phyloP scores from a whole-genome alignment of 2,888 invertebrate species.

The Drosophila neoperkinsi region DNA sequence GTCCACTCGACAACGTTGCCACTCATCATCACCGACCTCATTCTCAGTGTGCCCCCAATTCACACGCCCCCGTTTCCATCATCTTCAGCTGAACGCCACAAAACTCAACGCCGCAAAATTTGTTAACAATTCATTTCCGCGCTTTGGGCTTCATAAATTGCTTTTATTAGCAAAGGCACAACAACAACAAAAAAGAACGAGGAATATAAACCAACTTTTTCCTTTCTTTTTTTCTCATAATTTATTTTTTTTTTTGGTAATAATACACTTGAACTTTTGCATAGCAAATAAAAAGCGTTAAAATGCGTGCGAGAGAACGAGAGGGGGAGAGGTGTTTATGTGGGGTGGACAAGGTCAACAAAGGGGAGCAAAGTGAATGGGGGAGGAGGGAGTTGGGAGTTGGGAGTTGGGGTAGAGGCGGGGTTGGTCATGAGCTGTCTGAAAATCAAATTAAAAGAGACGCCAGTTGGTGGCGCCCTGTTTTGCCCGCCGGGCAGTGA shows the following conservation, averaged over 20 bases:
- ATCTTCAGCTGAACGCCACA: conserved; percentile 34
- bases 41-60: neutral
- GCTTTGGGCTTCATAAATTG: conserved; percentile 81
- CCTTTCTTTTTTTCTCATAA: neutral
- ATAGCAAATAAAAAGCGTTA: conserved; percentile 78
- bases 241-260: conserved; percentile 49
- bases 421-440: conserved; percentile 44
- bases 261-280: conserved; percentile 80
- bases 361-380: neutral
- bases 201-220: conserved; percentile 58
- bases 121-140: conserved; percentile 81
- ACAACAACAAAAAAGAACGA: conserved; percentile 35
- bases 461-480: conserved; percentile 54
- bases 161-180: conserved; percentile 74
- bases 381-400: neutral
- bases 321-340: neutral
- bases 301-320: conserved; percentile 48
- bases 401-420: neutral
- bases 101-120: conserved; percentile 63
- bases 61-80: conserved; percentile 9
- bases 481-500: conserved; percentile 74
- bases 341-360: conserved; percentile 9
- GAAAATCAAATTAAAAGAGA: conserved; percentile 78
- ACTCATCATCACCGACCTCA: conserved; percentile 50
- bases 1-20: conserved; percentile 63